phyloP scores from a whole-genome alignment of 1,140 invertebrate species.

The Drosophila willistoni region DNA sequence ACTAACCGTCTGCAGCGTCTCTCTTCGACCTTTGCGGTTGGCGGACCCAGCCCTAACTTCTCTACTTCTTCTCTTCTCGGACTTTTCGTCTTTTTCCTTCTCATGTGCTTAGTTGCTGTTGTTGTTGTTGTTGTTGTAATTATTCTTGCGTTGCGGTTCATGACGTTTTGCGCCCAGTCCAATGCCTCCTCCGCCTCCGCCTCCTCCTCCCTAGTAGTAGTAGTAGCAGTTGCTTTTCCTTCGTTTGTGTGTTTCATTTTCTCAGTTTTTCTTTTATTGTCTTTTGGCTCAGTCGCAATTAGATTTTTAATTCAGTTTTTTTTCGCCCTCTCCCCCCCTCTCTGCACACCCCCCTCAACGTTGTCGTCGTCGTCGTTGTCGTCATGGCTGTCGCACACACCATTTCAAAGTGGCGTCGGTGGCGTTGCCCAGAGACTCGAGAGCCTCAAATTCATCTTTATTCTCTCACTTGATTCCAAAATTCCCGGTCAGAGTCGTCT shows the following conservation, averaged over 20 bases:
- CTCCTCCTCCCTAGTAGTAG: background rate
- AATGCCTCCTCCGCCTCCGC: constrained; percentile 38
- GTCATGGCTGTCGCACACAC: constrained; percentile 70
- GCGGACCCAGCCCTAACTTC: constrained; percentile 66
- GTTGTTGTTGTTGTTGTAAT: constrained; percentile 68
- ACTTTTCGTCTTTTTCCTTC: constrained; percentile 12
- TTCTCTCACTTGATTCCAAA: constrained; percentile 6
- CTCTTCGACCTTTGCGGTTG: constrained; percentile 74
- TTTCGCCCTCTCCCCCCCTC: constrained; percentile 27
- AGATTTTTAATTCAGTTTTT: constrained; percentile 81
- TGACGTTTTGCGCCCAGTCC: constrained; percentile 77
- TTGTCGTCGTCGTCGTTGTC: constrained; percentile 14
- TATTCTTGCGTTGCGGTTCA: constrained; percentile 81
- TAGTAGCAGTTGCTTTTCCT: constrained; percentile 31
- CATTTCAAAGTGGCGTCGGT: background rate
- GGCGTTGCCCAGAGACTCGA: constrained; percentile 1
- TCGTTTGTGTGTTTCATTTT: constrained; percentile 48
- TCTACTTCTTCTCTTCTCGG: constrained; percentile 34
- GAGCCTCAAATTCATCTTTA: constrained; percentile 21
- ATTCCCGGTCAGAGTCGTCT: constrained; percentile 18
- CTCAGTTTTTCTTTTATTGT: constrained; percentile 62
- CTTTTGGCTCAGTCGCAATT: constrained; percentile 76
- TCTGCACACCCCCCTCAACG: background rate
- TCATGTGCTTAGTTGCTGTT: background rate
- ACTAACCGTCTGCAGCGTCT: constrained; percentile 55